These are phyloP conservation scores for Megaustenia siamemsis DNA, from an alignment of 2,888 invertebrate genomes.

Conservation along the genomic window DNA sequence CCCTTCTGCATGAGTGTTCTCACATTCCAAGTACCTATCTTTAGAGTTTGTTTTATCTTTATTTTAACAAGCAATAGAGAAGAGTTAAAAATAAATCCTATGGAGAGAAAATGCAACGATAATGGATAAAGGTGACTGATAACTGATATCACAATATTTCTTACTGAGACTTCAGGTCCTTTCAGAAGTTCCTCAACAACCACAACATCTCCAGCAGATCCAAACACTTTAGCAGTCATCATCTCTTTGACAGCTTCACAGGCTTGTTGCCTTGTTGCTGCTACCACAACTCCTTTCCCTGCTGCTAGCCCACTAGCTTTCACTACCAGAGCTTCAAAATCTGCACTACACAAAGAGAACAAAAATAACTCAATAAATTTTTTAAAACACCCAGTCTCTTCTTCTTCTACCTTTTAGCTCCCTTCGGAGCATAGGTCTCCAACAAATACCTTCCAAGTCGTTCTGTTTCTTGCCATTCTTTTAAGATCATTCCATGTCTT, in stretches of 20 bases:
- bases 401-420: too few relatives aligned
- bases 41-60: too few relatives aligned
- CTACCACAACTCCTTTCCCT: conserved; percentile 97
- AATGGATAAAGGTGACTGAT: not conserved
- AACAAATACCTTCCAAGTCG: too few relatives aligned
- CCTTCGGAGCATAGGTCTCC: too few relatives aligned
- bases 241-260: conserved; percentile 91
- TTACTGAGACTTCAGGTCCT: conserved; percentile 96
- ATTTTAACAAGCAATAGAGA: too few relatives aligned
- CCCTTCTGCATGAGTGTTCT: too few relatives aligned
- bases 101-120: not conserved
- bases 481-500: too few relatives aligned
- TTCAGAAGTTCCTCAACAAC: conserved; percentile 93
- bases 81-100: too few relatives aligned
- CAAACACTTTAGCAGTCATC: conserved; percentile 87
- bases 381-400: too few relatives aligned
- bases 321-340: conserved; percentile 90
- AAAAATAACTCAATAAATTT: too few relatives aligned
- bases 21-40: too few relatives aligned
- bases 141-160: conserved; percentile 66
- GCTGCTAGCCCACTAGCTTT: conserved; percentile 98
- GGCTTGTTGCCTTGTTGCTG: conserved; percentile 88
- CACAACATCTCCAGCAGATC: conserved; percentile 89
- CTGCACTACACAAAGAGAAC: conserved; percentile 83
- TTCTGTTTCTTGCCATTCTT: too few relatives aligned